A percentile compares a stretch with the other conserved stretches of the same genome.
Conservation (phyloP, 2,113 vertebrate species). For the Tenebrosternarchus preto region DNA sequence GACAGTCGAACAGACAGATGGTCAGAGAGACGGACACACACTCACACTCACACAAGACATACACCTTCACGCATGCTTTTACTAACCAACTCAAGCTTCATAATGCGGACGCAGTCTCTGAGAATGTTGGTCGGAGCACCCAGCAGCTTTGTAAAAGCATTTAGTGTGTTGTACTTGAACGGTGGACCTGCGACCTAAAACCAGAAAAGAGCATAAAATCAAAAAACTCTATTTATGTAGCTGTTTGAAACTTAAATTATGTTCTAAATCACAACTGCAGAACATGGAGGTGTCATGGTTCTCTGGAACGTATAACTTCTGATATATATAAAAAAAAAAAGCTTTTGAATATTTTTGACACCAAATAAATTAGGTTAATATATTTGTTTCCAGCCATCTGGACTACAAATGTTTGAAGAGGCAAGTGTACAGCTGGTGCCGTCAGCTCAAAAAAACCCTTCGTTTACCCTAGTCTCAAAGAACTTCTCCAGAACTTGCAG, state of each 20-base stretch:
- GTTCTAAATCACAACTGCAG: neutral
- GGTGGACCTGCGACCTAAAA: constrained; percentile 94
- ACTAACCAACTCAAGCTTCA: constrained; percentile 97
- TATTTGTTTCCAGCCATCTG: neutral
- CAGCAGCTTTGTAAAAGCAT: constrained; percentile 97
- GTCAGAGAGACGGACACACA: too few relatives aligned
- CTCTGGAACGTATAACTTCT: neutral
- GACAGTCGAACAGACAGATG: neutral
- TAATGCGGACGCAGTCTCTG: constrained; percentile 97
- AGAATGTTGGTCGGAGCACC: constrained; percentile 96
- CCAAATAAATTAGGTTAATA: neutral
- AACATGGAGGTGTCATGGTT: neutral
- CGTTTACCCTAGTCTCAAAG: constrained; percentile 92
- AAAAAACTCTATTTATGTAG: neutral
- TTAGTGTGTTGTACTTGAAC: constrained; percentile 98
- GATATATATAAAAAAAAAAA: neutral
- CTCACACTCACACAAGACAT: neutral
- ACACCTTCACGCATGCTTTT: neutral
- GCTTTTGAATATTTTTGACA: too few relatives aligned
- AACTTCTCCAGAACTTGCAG: constrained; percentile 97
- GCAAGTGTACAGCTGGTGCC: neutral
- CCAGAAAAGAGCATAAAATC: constrained; percentile 20
- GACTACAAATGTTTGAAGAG: neutral
- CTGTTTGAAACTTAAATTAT: neutral
- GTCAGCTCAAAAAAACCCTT: neutral